These are phyloP conservation scores for Nansenia antarctica DNA, from an alignment of 2,113 vertebrate species.

Conservation along the genomic window DNA sequence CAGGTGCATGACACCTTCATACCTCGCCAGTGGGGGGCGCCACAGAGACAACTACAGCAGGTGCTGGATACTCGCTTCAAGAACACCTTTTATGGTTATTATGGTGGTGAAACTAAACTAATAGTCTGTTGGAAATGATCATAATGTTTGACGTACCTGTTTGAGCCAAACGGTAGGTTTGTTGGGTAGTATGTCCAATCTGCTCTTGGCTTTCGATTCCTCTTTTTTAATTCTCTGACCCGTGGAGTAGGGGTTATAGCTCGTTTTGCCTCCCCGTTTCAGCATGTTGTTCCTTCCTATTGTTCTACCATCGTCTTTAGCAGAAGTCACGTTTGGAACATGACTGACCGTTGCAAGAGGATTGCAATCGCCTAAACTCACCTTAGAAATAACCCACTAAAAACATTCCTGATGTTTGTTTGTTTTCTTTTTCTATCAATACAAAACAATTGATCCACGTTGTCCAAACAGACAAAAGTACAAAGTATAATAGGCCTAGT, in stretches of 20 bases:
- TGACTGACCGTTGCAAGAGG: background rate
- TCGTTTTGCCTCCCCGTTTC: conserved; percentile 69
- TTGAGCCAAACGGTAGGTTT: conserved; percentile 73
- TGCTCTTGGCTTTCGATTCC: conserved; percentile 40
- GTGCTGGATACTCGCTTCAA: background rate
- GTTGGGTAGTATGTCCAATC: conserved; percentile 75
- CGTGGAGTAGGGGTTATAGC: conserved; percentile 80
- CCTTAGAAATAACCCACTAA: no score
- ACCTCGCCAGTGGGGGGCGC: conserved; percentile 8
- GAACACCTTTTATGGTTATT: conserved; percentile 5
- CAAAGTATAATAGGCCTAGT: no score
- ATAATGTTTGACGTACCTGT: conserved; percentile 68
- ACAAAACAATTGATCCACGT: no score
- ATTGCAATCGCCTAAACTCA: no score
- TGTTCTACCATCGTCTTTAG: conserved; percentile 21
- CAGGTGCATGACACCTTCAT: background rate
- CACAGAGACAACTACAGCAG: background rate
- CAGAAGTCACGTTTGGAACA: background rate
- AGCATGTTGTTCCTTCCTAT: conserved; percentile 58
- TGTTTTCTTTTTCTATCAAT: no score
- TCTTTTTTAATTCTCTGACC: conserved; percentile 66
- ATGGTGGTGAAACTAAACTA: no score
- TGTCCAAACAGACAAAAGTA: no score
- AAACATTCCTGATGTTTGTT: no score
- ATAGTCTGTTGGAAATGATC: no score